phyloP scores from a whole-genome alignment of 2,888 invertebrate species.

The Hypomecis punctinalis region DNA sequence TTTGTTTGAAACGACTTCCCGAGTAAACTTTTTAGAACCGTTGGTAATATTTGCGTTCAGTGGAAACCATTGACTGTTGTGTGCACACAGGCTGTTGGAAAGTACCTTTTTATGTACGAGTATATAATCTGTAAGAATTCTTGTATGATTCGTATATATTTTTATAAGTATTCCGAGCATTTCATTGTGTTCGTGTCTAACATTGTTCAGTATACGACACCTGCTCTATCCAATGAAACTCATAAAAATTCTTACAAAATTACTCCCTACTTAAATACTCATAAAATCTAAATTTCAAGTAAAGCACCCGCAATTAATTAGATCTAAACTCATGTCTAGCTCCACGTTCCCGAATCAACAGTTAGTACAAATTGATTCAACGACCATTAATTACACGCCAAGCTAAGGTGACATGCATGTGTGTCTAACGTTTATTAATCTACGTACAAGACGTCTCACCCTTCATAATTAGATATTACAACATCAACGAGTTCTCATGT shows the following conservation, averaged over 20 bases:
- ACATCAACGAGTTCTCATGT: slow-evolving; percentile 34
- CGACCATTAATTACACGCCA: slow-evolving; percentile 21
- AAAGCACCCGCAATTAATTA: slow-evolving; percentile 4
- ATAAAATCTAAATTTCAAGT: background rate
- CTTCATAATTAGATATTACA: slow-evolving; percentile 34
- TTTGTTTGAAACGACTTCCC: slow-evolving; percentile 22
- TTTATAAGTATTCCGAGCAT: no score
- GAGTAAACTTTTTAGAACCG: slow-evolving; percentile 15
- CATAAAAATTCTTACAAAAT: background rate
- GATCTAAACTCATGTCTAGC: slow-evolving; percentile 1
- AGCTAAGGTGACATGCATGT: slow-evolving; percentile 22
- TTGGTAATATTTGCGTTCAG: slow-evolving; percentile 11
- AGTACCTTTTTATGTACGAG: no score
- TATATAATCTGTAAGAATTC: no score
- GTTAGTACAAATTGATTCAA: slow-evolving; percentile 22
- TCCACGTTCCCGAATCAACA: slow-evolving; percentile 21
- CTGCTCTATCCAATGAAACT: no score
- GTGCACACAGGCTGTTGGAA: no score
- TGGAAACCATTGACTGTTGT: background rate
- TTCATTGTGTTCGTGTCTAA: no score
- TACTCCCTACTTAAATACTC: background rate
- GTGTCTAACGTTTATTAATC: slow-evolving; percentile 36
- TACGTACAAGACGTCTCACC: slow-evolving; percentile 25
- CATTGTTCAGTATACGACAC: no score
- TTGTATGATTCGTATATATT: no score